Base-by-base conservation (phyloP, 2,113 vertebrate species). In the Ctenomys sociabilis region DNA sequence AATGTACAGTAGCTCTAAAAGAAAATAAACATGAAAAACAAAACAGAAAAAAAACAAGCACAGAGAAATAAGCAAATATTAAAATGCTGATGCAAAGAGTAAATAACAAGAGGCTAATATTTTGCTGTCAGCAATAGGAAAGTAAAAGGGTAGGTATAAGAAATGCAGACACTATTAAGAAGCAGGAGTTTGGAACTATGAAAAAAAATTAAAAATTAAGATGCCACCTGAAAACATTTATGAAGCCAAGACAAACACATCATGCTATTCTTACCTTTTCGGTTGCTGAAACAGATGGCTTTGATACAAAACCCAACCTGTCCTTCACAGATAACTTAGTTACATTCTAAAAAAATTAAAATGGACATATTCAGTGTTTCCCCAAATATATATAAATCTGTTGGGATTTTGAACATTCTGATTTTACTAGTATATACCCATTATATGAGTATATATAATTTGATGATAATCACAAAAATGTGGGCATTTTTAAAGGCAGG, bases 251-350 rank as follows among this genome's bases (percentile, higher is more conserved):
- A 97, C 96, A 98, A 96, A 98, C 95, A 98, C 89, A 97, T 97
- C 96, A 97, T 97, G 96, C 96, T 89, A 93, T 96, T 97, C 98
- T 98, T 98, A 99, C 99, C 99, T 99, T 99, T 98, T 99, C 99
- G 97, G 98, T 98, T 94, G 99, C 85, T 97, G 98, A 95, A 95
- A 98, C 98, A 98, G 98, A 97, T 95, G 99, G 98, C 98, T 99
- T 99, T 96, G 99, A 97, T 92, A 99, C 98, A 98, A 99, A 99
- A 94, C 99, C 99, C 97, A 99, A 98, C 94, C 99, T 99, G 90
- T 99, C 99, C 97, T 99, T 99, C 97, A 99, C 99, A 93, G 99
- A 99, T 91, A 98, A 97, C 97, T 99, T 99, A 95, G 98, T 98
- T 97, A 99, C 96, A 98, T 99, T 99, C 99, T 99, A 98, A 85